Conservation (phyloP, 2,113 vertebrate species). For the Cygnus atratus region DNA sequence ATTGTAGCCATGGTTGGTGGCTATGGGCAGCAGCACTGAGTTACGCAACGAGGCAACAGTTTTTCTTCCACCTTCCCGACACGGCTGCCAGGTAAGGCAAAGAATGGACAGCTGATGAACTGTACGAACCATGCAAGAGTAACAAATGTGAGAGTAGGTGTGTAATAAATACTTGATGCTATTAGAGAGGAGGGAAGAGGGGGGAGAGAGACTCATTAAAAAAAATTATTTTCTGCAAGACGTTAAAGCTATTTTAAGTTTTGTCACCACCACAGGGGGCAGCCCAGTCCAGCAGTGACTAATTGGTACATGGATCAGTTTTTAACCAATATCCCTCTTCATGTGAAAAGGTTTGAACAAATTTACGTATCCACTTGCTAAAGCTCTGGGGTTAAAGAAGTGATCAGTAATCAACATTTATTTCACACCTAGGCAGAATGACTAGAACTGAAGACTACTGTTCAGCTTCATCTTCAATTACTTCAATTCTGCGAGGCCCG, state of each 20-base stretch:
- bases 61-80: slow-evolving; percentile 70
- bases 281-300: slow-evolving; percentile 33
- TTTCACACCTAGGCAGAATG: slow-evolving; percentile 94
- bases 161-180: slow-evolving; percentile 78
- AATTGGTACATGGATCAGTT: slow-evolving; percentile 39
- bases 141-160: slow-evolving; percentile 74
- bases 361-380: slow-evolving; percentile 61
- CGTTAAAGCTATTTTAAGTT: slow-evolving; percentile 57
- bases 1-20: slow-evolving; percentile 74
- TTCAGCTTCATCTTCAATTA: slow-evolving; percentile 82
- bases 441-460: slow-evolving; percentile 81
- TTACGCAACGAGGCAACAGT: slow-evolving; percentile 74
- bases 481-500: slow-evolving; percentile 91
- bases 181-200: not conserved
- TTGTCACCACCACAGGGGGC: slow-evolving; percentile 16
- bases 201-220: not conserved
- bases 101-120: slow-evolving; percentile 73
- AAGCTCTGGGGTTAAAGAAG: slow-evolving; percentile 75
- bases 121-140: slow-evolving; percentile 82
- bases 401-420: slow-evolving; percentile 86
- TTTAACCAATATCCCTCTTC: slow-evolving; percentile 46
- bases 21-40: slow-evolving; percentile 80
- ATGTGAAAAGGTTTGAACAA: slow-evolving; percentile 56
- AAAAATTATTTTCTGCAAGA: slow-evolving; percentile 47
- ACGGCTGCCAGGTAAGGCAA: slow-evolving; percentile 72